A percentile compares a stretch with the other conserved stretches of the same genome.
phyloP scores from a whole-genome alignment of 2,888 invertebrate species.

The Caenorhabditis imperialis region DNA sequence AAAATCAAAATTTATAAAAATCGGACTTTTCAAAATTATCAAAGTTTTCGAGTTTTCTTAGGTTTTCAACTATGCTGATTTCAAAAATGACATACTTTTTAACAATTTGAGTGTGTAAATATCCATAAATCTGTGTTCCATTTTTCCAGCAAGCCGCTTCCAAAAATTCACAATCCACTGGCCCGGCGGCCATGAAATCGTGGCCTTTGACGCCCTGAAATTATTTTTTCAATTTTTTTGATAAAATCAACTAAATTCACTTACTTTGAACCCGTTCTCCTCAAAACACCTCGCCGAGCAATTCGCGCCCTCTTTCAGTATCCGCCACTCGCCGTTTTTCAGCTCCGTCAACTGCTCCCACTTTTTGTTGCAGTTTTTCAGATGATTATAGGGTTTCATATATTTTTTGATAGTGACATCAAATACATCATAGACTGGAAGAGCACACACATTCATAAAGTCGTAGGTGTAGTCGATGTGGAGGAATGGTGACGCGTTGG shows the following conservation, averaged over 20 bases:
- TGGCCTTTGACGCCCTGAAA: neutral
- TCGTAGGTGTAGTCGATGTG: neutral
- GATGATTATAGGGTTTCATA: neutral
- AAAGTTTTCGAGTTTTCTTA: no score
- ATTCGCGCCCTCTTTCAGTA: constrained; percentile 7
- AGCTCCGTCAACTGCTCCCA: constrained; percentile 1
- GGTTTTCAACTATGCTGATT: no score
- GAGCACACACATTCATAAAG: constrained; percentile 5
- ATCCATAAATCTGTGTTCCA: constrained; percentile 2
- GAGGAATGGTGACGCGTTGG: neutral
- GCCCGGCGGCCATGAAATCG: constrained; percentile 10
- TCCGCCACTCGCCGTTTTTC: constrained; percentile 2
- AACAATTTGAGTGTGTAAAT: constrained; percentile 15
- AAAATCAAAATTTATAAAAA: no score
- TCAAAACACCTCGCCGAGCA: constrained; percentile 13
- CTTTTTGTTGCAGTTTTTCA: neutral
- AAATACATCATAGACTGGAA: neutral
- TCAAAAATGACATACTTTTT: constrained; percentile 1
- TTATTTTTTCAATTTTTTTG: no score
- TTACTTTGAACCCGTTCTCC: no score
- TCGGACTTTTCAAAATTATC: no score
- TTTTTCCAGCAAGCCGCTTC: constrained; percentile 13
- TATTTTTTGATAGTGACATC: neutral
- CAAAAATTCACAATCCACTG: constrained; percentile 14
- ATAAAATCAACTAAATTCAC: no score